A percentile compares a stretch with the other conserved stretches of the same genome.
Conservation (phyloP, 2,113 vertebrate species). For the Elephantulus edwardii region DNA sequence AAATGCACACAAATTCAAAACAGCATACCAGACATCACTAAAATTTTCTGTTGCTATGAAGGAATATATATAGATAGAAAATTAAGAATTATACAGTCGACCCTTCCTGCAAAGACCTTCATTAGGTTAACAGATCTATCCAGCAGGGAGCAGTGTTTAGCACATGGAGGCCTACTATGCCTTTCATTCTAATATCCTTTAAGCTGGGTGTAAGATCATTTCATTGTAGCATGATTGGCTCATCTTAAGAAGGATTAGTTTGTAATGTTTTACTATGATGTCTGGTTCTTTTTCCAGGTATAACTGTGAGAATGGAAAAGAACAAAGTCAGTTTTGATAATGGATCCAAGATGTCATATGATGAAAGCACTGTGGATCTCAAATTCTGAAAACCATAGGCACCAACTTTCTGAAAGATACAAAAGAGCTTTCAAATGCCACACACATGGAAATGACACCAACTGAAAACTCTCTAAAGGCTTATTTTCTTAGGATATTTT, state of each 20-base stretch:
- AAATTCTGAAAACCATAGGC: background rate
- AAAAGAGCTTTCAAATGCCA: background rate
- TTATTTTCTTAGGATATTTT: background rate
- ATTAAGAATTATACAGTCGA: background rate
- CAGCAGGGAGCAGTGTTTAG: background rate
- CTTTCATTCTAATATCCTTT: background rate
- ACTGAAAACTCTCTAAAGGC: background rate
- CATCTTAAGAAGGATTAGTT: background rate
- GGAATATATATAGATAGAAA: background rate
- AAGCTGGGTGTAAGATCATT: background rate
- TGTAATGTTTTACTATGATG: background rate
- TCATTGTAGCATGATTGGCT: background rate
- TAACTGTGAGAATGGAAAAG: background rate
- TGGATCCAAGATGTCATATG: background rate
- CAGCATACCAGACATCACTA: background rate
- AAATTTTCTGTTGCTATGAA: background rate
- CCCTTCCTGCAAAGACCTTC: background rate
- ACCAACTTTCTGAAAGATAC: background rate
- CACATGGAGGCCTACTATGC: background rate
- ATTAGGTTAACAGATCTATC: background rate
- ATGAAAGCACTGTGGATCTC: background rate
- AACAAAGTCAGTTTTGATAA: slow-evolving; percentile 30
- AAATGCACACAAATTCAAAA: background rate
- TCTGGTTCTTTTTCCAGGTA: background rate
- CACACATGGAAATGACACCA: too few relatives aligned